Base-by-base conservation (phyloP, 2,888 invertebrate species). In the Machimus atricapillus region DNA sequence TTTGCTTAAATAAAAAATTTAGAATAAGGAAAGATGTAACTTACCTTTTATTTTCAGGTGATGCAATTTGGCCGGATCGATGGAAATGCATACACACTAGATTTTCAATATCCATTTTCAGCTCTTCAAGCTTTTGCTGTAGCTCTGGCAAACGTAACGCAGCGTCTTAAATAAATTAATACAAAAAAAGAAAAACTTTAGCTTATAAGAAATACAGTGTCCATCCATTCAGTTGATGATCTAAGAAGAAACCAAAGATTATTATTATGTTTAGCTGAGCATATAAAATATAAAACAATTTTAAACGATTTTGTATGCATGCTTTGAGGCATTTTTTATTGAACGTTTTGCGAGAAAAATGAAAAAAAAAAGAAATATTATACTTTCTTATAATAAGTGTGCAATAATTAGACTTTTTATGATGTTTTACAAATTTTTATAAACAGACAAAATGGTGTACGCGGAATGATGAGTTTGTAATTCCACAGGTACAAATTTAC, bases 21-120 rank as follows among this genome's bases (percentile, higher is more conserved):
- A 52, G 19, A n/a, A n/a, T 1, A 52, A 19, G 1, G n/a, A 6
- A 6, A n/a, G 16, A 1, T 76, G 40, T 82, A 43, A 82, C 37
- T 52, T 87, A 78, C 19, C 37, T 79, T n/a, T 43, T 86, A 86
- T 27, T 91, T 92, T 4, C 93, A 99, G 98, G 99, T 99, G 88
- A 99, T 99, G 98, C 99, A 99, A 93, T 99, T 99, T 93, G 99
- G 99, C 14, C 95, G 99, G 88, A 99, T 99, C 90, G 99, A 99
- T 93, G 98, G 97, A 90, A 99, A 99, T 92, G 98, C 99, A 76
- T 99, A 99, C 94, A 99, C 99, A 0, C 93, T 99, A 91, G 99
- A 99, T 94, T 99, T 99, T 93, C 98, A 99, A 93, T 98, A 98
- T 93, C 99, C 99, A 43, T 99, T 99, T 94, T 98, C 98, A 87